Evolutionary conservation across 2,797 vertebrate genomes (phyloP).

Genomic region (Propithecus deckenii): DNA sequence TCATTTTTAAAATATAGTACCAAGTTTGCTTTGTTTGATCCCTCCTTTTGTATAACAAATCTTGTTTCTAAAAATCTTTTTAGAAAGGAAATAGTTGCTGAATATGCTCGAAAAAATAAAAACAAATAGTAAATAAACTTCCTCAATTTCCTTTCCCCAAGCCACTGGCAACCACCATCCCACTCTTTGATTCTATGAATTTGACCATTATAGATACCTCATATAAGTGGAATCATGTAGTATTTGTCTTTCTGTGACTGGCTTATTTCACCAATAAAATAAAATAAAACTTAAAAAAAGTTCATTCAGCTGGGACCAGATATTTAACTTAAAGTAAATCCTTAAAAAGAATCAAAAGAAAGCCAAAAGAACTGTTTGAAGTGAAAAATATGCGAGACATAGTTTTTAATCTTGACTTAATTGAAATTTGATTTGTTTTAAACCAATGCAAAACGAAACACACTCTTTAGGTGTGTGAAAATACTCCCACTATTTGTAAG

Average conservation of each 20-base stretch:
- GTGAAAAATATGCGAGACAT: background rate
- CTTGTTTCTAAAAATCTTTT: slow-evolving; percentile 40
- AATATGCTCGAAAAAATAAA: background rate
- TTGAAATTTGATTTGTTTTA: background rate
- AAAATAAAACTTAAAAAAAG: background rate
- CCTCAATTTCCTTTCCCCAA: background rate
- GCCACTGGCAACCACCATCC: background rate
- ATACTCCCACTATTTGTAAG: background rate
- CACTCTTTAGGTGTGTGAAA: background rate
- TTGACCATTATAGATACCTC: background rate
- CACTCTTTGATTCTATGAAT: background rate
- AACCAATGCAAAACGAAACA: background rate
- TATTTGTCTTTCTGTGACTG: background rate
- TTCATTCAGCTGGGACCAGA: background rate
- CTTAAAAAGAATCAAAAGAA: slow-evolving; percentile 33
- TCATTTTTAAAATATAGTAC: slow-evolving; percentile 49
- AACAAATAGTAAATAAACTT: background rate
- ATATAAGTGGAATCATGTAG: background rate
- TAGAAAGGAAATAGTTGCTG: slow-evolving; percentile 31
- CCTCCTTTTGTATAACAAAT: slow-evolving; percentile 32
- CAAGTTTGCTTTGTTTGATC: slow-evolving; percentile 3
- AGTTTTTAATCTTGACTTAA: background rate
- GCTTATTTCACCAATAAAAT: background rate
- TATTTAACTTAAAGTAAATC: background rate
- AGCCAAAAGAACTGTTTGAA: background rate